Evolutionary conservation across 2,113 vertebrate species (phyloP), one percentile per base, ranked within the genome.

Genomic region (Mesembrinibis cayennensis): DNA sequence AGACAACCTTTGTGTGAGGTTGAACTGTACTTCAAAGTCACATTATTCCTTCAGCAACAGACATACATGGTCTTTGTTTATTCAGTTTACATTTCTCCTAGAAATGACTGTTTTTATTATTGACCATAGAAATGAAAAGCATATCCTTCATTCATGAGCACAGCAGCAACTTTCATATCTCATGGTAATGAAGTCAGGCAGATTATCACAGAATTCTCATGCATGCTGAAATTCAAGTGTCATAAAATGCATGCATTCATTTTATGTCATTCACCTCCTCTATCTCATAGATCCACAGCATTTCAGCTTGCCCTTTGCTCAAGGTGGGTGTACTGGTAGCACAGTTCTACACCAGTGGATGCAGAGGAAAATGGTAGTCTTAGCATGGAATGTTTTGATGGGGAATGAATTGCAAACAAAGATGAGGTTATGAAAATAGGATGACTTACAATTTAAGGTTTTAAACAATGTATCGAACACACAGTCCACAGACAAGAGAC

Each of bases 171-270:
- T 42, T 70, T 88, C 47, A 22, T 69, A 44, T 73, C 26, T 82
- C 56, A 26, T 6, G 49, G 66, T 34, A 80, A 80, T 32, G 63
- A 66, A 70, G 71, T 30, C 55, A 82, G 38, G 32, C 14, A 82
- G n/a, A 78, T 65, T 32, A 66, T 44, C 45, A n/a, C 44, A 70
- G 52, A 66, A 70, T 26, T 91, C 50, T 58, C 0, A 0, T 1
- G 16, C 70, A 38, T 25, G 56, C 40, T 85, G 72, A 78, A 90
- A 81, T 78, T 80, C 36, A 73, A 36, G 40, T 50, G 71, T 63
- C 59, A 45, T 44, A 93, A 94, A 82, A 69, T 36, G 27, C 2
- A 1, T 66, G 49, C 34, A 34, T 58, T 80, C 16, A n/a, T 78
- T 76, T 91, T 19, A 72, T 56, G 59, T 13, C 47, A 82, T 53